phyloP scores from a whole-genome alignment of 1,140 invertebrate genomes.

The Rhizoglyphus robini region DNA sequence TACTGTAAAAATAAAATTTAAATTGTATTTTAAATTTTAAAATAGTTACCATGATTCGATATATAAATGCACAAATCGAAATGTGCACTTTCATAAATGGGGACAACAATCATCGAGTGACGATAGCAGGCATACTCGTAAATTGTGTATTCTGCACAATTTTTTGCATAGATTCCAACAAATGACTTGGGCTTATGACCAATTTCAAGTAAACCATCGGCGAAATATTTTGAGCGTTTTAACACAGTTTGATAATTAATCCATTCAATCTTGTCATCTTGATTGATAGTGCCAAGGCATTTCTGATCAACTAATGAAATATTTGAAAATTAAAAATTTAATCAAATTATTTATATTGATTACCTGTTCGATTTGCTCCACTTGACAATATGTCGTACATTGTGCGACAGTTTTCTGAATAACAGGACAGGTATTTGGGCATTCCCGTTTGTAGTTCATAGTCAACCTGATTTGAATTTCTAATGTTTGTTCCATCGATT shows the following conservation, averaged over 20 bases:
- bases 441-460: slow-evolving; percentile 31
- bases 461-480: neutral
- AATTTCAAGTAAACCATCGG: slow-evolving; percentile 66
- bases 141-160: slow-evolving; percentile 37
- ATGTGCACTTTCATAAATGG: slow-evolving; percentile 44
- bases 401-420: slow-evolving; percentile 35
- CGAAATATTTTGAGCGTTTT: slow-evolving; percentile 74
- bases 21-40: too few species aligned
- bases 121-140: slow-evolving; percentile 72
- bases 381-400: slow-evolving; percentile 35
- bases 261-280: slow-evolving; percentile 48
- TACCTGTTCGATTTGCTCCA: slow-evolving; percentile 33
- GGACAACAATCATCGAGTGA: slow-evolving; percentile 8
- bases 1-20: neutral
- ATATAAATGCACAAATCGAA: slow-evolving; percentile 88
- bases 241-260: slow-evolving; percentile 70
- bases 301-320: slow-evolving; percentile 58
- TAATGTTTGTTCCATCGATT: neutral
- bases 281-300: slow-evolving; percentile 29
- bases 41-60: slow-evolving; percentile 68
- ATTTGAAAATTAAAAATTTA: slow-evolving; percentile 19
- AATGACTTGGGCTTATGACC: slow-evolving; percentile 42
- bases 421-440: slow-evolving; percentile 44
- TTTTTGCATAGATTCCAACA: slow-evolving; percentile 35
- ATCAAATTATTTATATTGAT: slow-evolving; percentile 31